phyloP scores from a whole-genome alignment of 2,888 invertebrate species.

The Agonopterix alstromeriana region DNA sequence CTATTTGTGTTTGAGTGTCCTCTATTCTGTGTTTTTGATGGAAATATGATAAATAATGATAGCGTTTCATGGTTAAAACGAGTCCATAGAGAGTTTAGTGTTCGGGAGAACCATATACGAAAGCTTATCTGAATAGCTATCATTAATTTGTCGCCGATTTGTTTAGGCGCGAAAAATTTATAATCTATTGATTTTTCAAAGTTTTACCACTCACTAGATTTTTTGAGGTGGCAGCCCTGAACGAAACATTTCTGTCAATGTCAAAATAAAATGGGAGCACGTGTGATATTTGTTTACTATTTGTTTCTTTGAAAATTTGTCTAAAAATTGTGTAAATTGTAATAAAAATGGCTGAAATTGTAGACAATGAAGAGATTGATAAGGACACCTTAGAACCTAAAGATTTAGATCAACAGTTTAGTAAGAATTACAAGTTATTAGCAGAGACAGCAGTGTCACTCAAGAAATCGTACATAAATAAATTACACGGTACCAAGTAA shows the following conservation, averaged over 20 bases:
- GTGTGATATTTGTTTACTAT: background rate
- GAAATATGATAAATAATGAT: too few relatives aligned
- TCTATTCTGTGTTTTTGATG: too few relatives aligned
- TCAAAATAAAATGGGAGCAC: conserved; percentile 1
- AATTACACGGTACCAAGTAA: conserved; percentile 24
- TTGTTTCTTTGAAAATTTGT: background rate
- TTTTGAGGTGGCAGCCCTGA: too few relatives aligned
- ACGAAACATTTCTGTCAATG: conserved; percentile 1
- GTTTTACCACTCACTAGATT: too few relatives aligned
- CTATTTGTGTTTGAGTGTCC: too few relatives aligned
- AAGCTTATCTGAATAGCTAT: too few relatives aligned
- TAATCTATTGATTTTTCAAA: too few relatives aligned
- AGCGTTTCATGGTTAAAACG: too few relatives aligned
- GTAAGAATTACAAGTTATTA: conserved; percentile 42
- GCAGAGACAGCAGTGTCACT: conserved; percentile 72
- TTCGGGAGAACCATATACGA: too few relatives aligned
- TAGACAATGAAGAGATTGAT: conserved; percentile 55
- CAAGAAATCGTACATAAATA: conserved; percentile 78
- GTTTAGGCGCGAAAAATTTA: too few relatives aligned
- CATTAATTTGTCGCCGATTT: too few relatives aligned
- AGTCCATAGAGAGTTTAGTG: too few relatives aligned
- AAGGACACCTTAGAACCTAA: conserved; percentile 44
- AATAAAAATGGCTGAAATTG: conserved; percentile 46
- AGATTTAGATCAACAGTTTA: conserved; percentile 43
- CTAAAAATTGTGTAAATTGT: background rate